Conservation (phyloP, 2,888 invertebrate species). For the Vanessa cardui region DNA sequence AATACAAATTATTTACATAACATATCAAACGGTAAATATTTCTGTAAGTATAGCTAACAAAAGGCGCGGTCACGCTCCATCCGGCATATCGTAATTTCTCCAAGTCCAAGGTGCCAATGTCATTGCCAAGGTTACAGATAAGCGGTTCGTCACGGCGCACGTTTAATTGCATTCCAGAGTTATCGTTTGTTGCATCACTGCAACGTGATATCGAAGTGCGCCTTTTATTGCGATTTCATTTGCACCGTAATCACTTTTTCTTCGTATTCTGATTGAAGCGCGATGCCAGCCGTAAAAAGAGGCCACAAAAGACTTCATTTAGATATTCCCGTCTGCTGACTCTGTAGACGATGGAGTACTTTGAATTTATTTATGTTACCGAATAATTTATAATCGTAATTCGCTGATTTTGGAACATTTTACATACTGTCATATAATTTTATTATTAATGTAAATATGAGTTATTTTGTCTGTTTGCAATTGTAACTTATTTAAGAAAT, state of each 20-base stretch:
- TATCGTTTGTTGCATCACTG: conserved; percentile 70
- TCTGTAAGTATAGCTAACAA: conserved; percentile 9
- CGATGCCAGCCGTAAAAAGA: conserved; percentile 2
- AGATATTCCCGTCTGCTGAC: neutral
- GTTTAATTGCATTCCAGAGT: conserved; percentile 76
- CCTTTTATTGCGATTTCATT: conserved; percentile 11
- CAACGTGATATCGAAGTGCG: conserved; percentile 49
- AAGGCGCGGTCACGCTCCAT: conserved; percentile 37
- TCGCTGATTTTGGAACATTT: too few species aligned
- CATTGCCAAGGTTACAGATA: conserved; percentile 77
- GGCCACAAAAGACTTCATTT: neutral
- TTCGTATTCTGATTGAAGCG: neutral
- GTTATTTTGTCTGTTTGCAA: too few species aligned
- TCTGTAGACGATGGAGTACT: neutral
- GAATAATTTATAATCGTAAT: too few species aligned
- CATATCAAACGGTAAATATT: neutral
- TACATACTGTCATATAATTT: too few species aligned
- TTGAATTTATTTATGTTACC: neutral
- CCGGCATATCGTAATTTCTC: conserved; percentile 34
- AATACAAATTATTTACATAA: too few species aligned
- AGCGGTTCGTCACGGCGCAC: conserved; percentile 69
- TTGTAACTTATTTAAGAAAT: too few species aligned
- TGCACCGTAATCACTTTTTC: conserved; percentile 14
- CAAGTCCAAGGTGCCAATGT: conserved; percentile 55
- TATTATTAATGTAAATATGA: too few species aligned